These are phyloP conservation scores for Lasius platythorax DNA, from an alignment of 2,888 invertebrate genomes.

Conservation along the genomic window DNA sequence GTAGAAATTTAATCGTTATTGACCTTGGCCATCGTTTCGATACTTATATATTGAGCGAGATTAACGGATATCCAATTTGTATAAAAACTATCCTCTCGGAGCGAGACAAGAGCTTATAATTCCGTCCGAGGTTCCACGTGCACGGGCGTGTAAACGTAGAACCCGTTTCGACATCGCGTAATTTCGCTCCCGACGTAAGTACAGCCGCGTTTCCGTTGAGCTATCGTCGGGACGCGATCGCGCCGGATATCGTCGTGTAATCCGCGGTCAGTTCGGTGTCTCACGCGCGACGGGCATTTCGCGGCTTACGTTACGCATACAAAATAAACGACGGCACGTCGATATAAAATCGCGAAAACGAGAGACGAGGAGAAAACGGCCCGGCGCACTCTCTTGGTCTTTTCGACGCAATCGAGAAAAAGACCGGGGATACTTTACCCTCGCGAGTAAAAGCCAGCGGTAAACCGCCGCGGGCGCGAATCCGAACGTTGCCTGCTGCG, in stretches of 20 bases:
- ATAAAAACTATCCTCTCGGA: background rate
- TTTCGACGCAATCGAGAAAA: constrained; percentile 8
- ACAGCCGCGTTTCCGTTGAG: constrained; percentile 47
- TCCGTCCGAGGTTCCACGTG: constrained; percentile 21
- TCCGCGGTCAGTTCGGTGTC: constrained; percentile 77
- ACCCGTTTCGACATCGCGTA: constrained; percentile 42
- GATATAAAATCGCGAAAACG: constrained; percentile 56
- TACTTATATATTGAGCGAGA: background rate
- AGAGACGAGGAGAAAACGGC: background rate
- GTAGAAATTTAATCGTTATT: background rate
- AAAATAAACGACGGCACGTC: constrained; percentile 68
- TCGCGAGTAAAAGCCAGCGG: constrained; percentile 59
- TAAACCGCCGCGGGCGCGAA: constrained; percentile 67
- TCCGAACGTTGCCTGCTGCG: constrained; percentile 66
- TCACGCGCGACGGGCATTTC: constrained; percentile 80
- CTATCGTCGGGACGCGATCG: constrained; percentile 54
- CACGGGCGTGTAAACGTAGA: constrained; percentile 35
- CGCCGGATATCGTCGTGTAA: constrained; percentile 71
- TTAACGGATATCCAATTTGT: constrained; percentile 2
- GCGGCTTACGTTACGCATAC: constrained; percentile 77
- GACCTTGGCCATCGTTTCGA: background rate
- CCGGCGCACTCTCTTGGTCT: background rate
- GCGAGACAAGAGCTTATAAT: constrained; percentile 34
- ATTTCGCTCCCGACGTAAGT: constrained; percentile 58
- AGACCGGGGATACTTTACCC: constrained; percentile 55